These are phyloP conservation scores for Scaptomyza cyrtandrae DNA, from an alignment of 2,888 invertebrate genomes.

Conservation along the genomic window DNA sequence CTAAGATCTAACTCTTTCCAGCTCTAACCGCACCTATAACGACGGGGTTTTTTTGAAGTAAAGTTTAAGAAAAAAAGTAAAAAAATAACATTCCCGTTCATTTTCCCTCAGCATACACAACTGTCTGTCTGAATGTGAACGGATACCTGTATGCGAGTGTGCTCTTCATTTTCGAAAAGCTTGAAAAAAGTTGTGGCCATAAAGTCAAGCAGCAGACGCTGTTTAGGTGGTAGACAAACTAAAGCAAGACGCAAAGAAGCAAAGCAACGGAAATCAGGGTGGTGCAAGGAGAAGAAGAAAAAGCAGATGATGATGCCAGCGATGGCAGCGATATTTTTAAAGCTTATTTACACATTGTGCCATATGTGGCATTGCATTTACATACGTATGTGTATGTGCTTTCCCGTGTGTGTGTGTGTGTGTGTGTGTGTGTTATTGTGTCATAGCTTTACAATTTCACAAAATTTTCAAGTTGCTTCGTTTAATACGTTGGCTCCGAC, in stretches of 20 bases:
- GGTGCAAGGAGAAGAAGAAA: slow-evolving; percentile 9
- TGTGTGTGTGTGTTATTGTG: slow-evolving; percentile 51
- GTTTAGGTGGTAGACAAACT: slow-evolving; percentile 39
- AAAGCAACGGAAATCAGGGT: slow-evolving; percentile 16
- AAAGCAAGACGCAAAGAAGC: slow-evolving; percentile 16
- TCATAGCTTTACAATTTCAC: slow-evolving; percentile 46
- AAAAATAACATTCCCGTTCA: neutral
- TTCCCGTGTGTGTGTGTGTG: slow-evolving; percentile 10
- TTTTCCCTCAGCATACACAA: too few species aligned
- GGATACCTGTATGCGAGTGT: slow-evolving; percentile 18
- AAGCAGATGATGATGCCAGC: slow-evolving; percentile 7
- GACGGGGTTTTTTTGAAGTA: neutral
- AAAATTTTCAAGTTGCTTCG: slow-evolving; percentile 60
- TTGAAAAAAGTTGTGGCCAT: slow-evolving; percentile 70
- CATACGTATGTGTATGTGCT: slow-evolving; percentile 20
- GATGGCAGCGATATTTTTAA: slow-evolving; percentile 60
- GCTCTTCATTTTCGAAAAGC: slow-evolving; percentile 75
- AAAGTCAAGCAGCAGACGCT: slow-evolving; percentile 52
- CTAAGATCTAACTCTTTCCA: neutral
- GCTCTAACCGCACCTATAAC: neutral
- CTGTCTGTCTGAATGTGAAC: neutral
- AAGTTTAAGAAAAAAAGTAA: neutral
- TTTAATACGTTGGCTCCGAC: slow-evolving; percentile 61
- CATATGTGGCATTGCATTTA: slow-evolving; percentile 60
- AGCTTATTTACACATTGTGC: slow-evolving; percentile 72